Evolutionary conservation across 2,797 vertebrate species (phyloP), one percentile per base, ranked within the genome.

Genomic region (Phoeniculus purpureus): DNA sequence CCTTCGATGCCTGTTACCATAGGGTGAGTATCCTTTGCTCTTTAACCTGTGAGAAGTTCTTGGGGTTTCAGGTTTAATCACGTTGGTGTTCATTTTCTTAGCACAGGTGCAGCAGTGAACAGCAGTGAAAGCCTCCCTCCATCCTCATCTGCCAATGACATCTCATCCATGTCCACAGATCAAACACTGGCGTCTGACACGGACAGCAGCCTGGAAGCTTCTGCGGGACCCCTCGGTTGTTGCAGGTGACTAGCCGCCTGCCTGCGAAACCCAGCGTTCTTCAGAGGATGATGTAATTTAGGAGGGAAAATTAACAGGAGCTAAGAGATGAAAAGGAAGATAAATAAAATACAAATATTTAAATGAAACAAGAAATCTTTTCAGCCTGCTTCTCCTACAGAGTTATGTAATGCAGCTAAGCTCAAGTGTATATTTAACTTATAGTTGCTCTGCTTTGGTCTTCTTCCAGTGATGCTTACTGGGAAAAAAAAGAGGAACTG

Each of bases 211-310:
- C 98, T 99, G 98, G 99, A 99, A 99, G 99, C 99, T 97, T 99
- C 99, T 85, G 98, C 98, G 43, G 99, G 99, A 98, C 98, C 99
- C 96, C 98, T 99, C 93, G 99, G 99, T 98, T 99, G 99, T 98
- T 99, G 99, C 99, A 99, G 99, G 99, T 99, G 99, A 99, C 99
- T 99, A 99, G 99, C 99, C 97, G 99, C 99, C 99, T 99, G 99
- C 98, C 98, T 99, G 98, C 98, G 99, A 98, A 99, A 99, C 98
- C 99, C 99, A 95, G 97, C 98, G 97, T 99, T 99, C 99, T 99
- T 99, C 98, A 98, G 98, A 98, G 98, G 99, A 97, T 99, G 98
- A 99, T 97, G 94, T 48, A 89, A 94, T 96, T 95, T 96, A 95
- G 93, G 87, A 96, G 95, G 91, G 77, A 93, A 85, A 85, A 83